Conservation (phyloP, 2,888 invertebrate genomes). For the Branchipolynoe longqiensis region DNA sequence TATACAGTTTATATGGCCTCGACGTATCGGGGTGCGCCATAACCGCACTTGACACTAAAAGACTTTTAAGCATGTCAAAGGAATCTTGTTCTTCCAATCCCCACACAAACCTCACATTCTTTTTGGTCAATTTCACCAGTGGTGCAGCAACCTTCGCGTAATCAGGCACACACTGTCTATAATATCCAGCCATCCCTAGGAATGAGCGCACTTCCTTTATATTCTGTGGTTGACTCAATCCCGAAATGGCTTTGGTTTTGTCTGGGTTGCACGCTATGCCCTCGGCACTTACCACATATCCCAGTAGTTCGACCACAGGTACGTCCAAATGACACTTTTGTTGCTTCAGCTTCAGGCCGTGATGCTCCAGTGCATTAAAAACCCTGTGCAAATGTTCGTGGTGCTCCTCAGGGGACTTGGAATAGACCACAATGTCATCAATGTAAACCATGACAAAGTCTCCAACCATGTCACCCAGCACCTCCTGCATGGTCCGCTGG, state of each 20-base stretch:
- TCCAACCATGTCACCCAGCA: constrained; percentile 57
- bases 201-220: constrained; percentile 59
- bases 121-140: neutral
- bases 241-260: constrained; percentile 57
- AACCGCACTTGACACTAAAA: constrained; percentile 3
- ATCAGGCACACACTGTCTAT: constrained; percentile 15
- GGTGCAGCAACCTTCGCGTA: constrained; percentile 30
- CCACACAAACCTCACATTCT: constrained; percentile 6
- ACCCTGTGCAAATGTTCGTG: constrained; percentile 61
- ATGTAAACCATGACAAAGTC: constrained; percentile 63
- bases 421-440: constrained; percentile 67
- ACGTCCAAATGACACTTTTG: constrained; percentile 65
- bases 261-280: constrained; percentile 63
- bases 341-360: constrained; percentile 63
- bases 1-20: constrained; percentile 33
- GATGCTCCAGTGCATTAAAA: constrained; percentile 52
- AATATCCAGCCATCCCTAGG: constrained; percentile 64
- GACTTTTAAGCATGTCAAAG: constrained; percentile 21
- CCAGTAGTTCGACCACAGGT: constrained; percentile 61
- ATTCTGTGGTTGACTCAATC: constrained; percentile 58
- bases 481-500: constrained; percentile 62
- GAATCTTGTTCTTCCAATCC: constrained; percentile 4
- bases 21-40: constrained; percentile 31
- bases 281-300: constrained; percentile 61
- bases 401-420: constrained; percentile 60